Evolutionary conservation across 2,888 invertebrate species (phyloP), one percentile per base, ranked within the genome.

Genomic region (Crocallis elinguaria): DNA sequence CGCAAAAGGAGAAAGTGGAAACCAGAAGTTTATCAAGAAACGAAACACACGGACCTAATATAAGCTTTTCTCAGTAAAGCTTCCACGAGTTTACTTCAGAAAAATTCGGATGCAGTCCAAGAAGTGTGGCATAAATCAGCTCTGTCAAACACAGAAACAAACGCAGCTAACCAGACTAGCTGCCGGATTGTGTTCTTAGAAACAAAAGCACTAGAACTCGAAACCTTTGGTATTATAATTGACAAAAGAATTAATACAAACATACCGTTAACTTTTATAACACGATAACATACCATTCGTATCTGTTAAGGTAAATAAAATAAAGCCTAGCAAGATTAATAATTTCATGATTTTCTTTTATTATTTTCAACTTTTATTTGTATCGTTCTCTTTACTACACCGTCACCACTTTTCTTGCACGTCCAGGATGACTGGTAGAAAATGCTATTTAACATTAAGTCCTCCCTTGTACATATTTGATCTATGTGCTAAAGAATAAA

Each of bases 301-400:
- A 2, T 21, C n/a, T 21, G 32, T 17, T 29, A 13, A 37, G 13
- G 50, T 43, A 43, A 43, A 43, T 35, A 49, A 19, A 33, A 35
- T 7, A 16, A 38, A 25, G 41, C 35, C 38, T 39, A 41, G 41
- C 13, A 44, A 32, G n/a, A n/a, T n/a, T n/a, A n/a, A n/a, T n/a
- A n/a, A n/a, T n/a, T n/a, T n/a, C n/a, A n/a, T n/a, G n/a, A n/a
- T n/a, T n/a, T n/a, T n/a, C n/a, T n/a, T n/a, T n/a, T n/a, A n/a
- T n/a, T n/a, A n/a, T n/a, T n/a, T n/a, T n/a, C n/a, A n/a, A n/a
- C n/a, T n/a, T n/a, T n/a, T n/a, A n/a, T n/a, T n/a, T n/a, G n/a
- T n/a, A n/a, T n/a, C n/a, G n/a, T n/a, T n/a, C n/a, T n/a, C n/a
- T n/a, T n/a, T n/a, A n/a, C n/a, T n/a, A n/a, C n/a, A n/a, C n/a